Evolutionary conservation across 2,797 vertebrate genomes (phyloP).

Genomic region (Meriones psammophilus): DNA sequence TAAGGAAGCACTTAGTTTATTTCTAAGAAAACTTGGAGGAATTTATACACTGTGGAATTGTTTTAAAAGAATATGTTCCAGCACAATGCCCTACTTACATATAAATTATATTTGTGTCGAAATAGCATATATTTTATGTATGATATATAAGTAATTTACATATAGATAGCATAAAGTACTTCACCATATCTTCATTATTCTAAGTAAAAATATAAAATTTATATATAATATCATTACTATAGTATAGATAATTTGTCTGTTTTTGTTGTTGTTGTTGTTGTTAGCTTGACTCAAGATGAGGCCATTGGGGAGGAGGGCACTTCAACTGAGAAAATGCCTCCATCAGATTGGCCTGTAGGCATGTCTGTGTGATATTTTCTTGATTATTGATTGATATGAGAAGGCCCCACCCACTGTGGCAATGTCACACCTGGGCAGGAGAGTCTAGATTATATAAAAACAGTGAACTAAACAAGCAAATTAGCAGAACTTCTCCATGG

Average conservation of each 20-base stretch:
- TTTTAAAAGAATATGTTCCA: slow-evolving; percentile 50
- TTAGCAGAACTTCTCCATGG: neutral
- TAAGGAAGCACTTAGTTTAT: slow-evolving; percentile 51
- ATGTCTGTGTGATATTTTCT: neutral
- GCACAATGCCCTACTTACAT: neutral
- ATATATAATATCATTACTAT: neutral
- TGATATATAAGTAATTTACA: neutral
- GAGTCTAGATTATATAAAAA: neutral
- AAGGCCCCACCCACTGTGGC: neutral
- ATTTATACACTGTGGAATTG: slow-evolving; percentile 35
- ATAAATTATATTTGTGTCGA: slow-evolving; percentile 9
- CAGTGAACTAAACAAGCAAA: neutral
- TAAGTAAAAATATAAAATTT: neutral
- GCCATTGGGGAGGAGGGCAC: too few relatives aligned
- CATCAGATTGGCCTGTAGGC: neutral
- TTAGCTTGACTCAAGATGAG: neutral
- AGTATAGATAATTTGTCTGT: neutral
- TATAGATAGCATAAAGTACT: neutral
- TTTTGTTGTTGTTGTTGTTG: neutral
- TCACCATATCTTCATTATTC: neutral
- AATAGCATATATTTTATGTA: neutral
- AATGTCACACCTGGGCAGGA: neutral
- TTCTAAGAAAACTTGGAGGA: slow-evolving; percentile 57
- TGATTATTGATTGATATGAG: neutral
- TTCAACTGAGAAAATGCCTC: neutral